Evolutionary conservation across 2,113 vertebrate species (phyloP), one percentile per base, ranked within the genome.

Genomic region (Cichladusa arquata): DNA sequence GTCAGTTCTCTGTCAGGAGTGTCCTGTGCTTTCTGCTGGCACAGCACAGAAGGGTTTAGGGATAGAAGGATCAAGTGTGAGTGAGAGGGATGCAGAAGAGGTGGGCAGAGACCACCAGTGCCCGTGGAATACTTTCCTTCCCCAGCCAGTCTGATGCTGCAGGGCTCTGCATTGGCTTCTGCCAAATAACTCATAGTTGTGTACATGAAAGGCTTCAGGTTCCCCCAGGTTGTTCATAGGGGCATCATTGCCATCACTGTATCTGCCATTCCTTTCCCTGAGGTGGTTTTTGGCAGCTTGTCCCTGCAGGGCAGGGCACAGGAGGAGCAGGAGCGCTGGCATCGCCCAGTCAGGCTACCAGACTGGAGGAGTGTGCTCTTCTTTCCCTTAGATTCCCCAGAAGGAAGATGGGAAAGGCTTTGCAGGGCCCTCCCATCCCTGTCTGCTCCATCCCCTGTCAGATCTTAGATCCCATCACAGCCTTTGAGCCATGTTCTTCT

Each of bases 81-180:
- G 50, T 25, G 78, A 95, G 45, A 83, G 79, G 54, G 60, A 64
- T n/a, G 40, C 58, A 65, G 83, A 51, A 95, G 79, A 92, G 66
- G 47, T 1, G 0, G 88, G 66, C 89, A 86, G 88, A 93, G 88
- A 77, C 66, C 67, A 74, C 67, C 93, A 64, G 71, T 15, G 8
- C 58, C 66, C 60, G 2, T 34, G 69, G 79, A 92, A 90, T 83
- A 29, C 48, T 69, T 83, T 83, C 36, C 53, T 76, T 66, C 72
- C 89, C 56, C 69, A 42, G 92, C 51, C 88, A 91, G 88, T 51
- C 74, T 31, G 34, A 83, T 48, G 56, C 92, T 91, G 91, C 72
- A 71, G 65, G 87, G 83, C 70, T 72, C 79, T 88, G 65, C 64
- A 8, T 66, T 95, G 92, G 64, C 64, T 90, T 93, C 91, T 96